Percentiles rank a stretch among this genome's conserved stretches.
Evolutionary conservation across 1,140 invertebrate species (phyloP).

Genomic region (Anoplophora glabripennis): DNA sequence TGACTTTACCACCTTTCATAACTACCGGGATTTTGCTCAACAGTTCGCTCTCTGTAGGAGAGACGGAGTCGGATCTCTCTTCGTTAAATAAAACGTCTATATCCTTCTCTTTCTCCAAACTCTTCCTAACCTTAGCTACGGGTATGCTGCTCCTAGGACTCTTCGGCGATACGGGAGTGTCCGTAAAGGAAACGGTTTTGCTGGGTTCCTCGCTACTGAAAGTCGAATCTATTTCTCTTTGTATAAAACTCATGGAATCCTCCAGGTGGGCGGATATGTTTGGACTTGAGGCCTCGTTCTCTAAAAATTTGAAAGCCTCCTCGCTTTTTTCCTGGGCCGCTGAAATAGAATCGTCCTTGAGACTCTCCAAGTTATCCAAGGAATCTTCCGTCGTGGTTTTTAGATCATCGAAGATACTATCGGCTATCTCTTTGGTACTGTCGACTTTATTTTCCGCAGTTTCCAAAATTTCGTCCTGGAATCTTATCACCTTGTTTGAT

Average conservation of each 20-base stretch:
- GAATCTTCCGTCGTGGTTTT: constrained; percentile 37
- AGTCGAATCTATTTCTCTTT: constrained; percentile 25
- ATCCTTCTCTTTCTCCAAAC: constrained; percentile 28
- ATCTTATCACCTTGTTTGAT: constrained; percentile 1
- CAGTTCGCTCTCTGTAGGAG: constrained; percentile 36
- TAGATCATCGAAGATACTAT: constrained; percentile 33
- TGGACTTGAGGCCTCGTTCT: constrained; percentile 43
- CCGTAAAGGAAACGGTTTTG: constrained; percentile 18
- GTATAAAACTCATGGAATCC: constrained; percentile 16
- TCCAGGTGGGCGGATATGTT: background rate
- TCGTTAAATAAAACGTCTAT: constrained; percentile 3
- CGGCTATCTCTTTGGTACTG: constrained; percentile 23
- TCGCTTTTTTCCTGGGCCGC: constrained; percentile 42
- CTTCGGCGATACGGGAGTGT: constrained; percentile 17
- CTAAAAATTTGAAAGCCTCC: constrained; percentile 46
- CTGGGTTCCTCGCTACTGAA: constrained; percentile 22
- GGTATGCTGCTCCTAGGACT: constrained; percentile 36
- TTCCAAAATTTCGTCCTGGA: background rate
- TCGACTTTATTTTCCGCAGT: constrained; percentile 23
- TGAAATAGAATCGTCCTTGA: constrained; percentile 40
- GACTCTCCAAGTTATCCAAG: constrained; percentile 38
- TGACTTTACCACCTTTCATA: constrained; percentile 43
- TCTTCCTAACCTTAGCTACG: constrained; percentile 32
- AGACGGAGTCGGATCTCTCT: constrained; percentile 16
- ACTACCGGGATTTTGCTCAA: constrained; percentile 44